A percentile compares a stretch with the other conserved stretches of the same genome.
Evolutionary conservation across 2,797 vertebrate genomes (phyloP).

Genomic region (Pampus argenteus): DNA sequence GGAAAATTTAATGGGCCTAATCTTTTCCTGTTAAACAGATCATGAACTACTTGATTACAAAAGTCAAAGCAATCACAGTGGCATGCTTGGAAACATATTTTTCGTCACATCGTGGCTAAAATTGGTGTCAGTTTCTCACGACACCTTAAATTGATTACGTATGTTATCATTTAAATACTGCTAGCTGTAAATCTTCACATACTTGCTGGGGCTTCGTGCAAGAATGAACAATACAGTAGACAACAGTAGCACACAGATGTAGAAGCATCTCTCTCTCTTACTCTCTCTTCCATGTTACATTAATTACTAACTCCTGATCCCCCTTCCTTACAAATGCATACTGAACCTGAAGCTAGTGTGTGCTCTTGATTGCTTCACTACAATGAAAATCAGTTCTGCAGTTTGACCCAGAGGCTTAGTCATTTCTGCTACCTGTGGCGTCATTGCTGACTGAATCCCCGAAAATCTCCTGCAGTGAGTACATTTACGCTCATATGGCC

Average conservation of each 20-base stretch:
- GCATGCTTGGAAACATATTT: constrained; percentile 22
- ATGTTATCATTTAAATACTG: constrained; percentile 26
- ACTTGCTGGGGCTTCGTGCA: too few species aligned
- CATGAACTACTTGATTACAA: constrained; percentile 67
- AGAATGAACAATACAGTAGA: too few species aligned
- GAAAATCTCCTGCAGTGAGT: constrained; percentile 36
- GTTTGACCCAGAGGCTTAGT: constrained; percentile 38
- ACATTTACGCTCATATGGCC: constrained; percentile 50
- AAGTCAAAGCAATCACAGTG: constrained; percentile 54
- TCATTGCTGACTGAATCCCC: constrained; percentile 32
- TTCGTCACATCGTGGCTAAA: constrained; percentile 26
- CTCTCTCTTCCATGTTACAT: background rate
- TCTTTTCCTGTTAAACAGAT: constrained; percentile 71
- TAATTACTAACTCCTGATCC: background rate
- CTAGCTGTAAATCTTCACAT: too few species aligned
- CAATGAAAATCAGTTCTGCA: constrained; percentile 32
- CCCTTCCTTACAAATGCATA: constrained; percentile 3
- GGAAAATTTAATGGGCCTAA: constrained; percentile 79
- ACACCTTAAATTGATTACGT: constrained; percentile 17
- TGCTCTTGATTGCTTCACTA: constrained; percentile 1
- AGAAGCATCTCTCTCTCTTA: background rate
- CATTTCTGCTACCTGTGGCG: constrained; percentile 41
- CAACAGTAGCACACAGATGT: too few species aligned
- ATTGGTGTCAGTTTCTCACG: constrained; percentile 25
- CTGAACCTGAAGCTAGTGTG: background rate